phyloP scores from a whole-genome alignment of 1,140 invertebrate species.

The Himalopsyche phryganea region DNA sequence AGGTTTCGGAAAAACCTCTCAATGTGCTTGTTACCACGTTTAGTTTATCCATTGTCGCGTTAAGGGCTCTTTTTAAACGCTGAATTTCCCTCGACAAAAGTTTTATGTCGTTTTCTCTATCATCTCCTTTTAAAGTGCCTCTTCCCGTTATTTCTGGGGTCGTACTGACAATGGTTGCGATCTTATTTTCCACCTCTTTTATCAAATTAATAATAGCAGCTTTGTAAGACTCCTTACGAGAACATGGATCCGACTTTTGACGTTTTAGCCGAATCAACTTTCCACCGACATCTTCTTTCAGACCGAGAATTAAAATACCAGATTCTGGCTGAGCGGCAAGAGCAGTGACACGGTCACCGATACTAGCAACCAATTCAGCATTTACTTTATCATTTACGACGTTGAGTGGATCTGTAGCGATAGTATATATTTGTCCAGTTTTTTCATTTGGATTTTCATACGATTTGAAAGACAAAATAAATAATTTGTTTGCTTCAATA shows the following conservation, averaged over 20 bases:
- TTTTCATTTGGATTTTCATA: neutral
- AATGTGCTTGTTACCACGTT: neutral
- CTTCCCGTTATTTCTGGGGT: neutral
- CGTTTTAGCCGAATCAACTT: conserved; percentile 12
- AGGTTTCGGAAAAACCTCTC: too few species aligned
- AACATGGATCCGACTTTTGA: conserved; percentile 5
- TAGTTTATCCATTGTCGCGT: neutral
- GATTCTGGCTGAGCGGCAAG: conserved; percentile 7
- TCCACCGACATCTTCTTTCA: neutral
- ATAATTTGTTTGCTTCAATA: conserved; percentile 3
- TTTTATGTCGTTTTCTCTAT: neutral
- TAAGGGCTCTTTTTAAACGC: neutral
- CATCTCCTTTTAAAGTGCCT: neutral
- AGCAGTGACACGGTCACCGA: conserved; percentile 11
- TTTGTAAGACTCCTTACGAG: conserved; percentile 1
- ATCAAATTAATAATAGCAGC: neutral
- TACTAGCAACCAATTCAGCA: neutral
- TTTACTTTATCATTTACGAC: neutral
- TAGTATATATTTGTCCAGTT: neutral
- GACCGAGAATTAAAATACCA: conserved; percentile 6
- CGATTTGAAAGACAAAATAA: conserved; percentile 13
- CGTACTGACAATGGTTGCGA: conserved; percentile 1
- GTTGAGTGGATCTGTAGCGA: neutral
- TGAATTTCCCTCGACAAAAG: neutral
- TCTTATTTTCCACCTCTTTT: neutral